Base-by-base conservation (phyloP, 1,140 invertebrate genomes). In the Pogonus chalceus region DNA sequence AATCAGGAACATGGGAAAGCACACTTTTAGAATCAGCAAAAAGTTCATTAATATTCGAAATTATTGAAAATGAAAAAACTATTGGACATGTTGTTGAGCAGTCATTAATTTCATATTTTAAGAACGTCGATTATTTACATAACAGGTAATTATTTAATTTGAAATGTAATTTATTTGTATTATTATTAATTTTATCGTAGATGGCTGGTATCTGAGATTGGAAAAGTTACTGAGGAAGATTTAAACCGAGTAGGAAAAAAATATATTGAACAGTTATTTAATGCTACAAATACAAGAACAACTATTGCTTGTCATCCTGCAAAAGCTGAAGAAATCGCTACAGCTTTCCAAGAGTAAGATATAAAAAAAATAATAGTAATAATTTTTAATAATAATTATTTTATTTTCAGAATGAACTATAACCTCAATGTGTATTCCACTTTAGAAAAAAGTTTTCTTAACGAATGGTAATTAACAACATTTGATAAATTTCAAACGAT, bases 41-140 rank as follows among this genome's bases (percentile, higher is more conserved):
- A 63, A 88, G 88, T 62, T 91, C 89, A 10, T 69, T 91, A 1
- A 81, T 93, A 39, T 94, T 86, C 71, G 84, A 92, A 66, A 80
- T 91, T 7, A 87, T 94, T 53, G 80, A 86, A 56, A 71, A 79
- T 56, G 87, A 92, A 68, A 85, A 88, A 59, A 87, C 81, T 52
- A 79, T 92, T 1, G 78, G 84, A 0, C 78, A 84, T 62, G 76
- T 85, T 1, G 80, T 88, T 1, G 62, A 69, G 14, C 78, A 87
- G 54, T 89, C 88, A 0, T 67, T 93, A 9, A 64, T 83, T 2
- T 80, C 79, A 26, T 88, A 88, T 65, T 82, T 88, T 55, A 79
- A 82, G 58, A 77, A 79, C 20, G 78, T 85, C 0, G 73, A 79
- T 2, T 77, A 79, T 20, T 73, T 80, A 55, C 88, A 87, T 62